These are phyloP conservation scores for Rhinella marina DNA, from an alignment of 2,797 vertebrate species.

Conservation along the genomic window DNA sequence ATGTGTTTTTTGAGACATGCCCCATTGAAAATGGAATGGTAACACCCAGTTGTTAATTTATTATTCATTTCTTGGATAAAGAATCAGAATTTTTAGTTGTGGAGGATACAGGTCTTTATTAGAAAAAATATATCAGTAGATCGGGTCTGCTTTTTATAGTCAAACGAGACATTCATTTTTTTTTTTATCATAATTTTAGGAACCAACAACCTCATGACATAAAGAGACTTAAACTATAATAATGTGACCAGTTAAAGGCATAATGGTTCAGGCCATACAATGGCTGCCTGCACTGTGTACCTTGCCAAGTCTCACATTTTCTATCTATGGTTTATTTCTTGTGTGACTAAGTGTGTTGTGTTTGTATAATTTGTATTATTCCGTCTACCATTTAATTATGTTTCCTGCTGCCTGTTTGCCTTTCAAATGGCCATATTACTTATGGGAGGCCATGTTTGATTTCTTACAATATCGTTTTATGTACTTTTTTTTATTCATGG, in stretches of 20 bases:
- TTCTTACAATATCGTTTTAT: not conserved
- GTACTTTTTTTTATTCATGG: not conserved
- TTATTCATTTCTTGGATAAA: not conserved
- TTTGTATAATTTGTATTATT: not conserved
- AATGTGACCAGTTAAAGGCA: not conserved
- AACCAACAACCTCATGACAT: not conserved
- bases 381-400: not conserved
- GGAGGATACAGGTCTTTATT: too few relatives aligned
- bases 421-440: not conserved
- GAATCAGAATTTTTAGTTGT: too few relatives aligned
- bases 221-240: not conserved
- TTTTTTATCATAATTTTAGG: not conserved
- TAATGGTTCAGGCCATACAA: not conserved
- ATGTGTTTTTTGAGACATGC: too few relatives aligned
- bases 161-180: not conserved
- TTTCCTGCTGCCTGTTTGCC: not conserved
- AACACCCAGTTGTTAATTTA: not conserved
- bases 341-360: not conserved
- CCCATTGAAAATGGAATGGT: too few relatives aligned
- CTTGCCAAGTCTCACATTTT: conserved; percentile 23
- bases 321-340: not conserved
- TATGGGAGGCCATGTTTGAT: not conserved
- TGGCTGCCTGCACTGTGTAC: not conserved
- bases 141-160: not conserved
- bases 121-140: not conserved